A percentile compares a stretch with the other conserved stretches of the same genome.
These are phyloP conservation scores for Paracentrotus lividus DNA, from an alignment of 53 echinoderm and acorn worm genomes.

Conservation along the genomic window DNA sequence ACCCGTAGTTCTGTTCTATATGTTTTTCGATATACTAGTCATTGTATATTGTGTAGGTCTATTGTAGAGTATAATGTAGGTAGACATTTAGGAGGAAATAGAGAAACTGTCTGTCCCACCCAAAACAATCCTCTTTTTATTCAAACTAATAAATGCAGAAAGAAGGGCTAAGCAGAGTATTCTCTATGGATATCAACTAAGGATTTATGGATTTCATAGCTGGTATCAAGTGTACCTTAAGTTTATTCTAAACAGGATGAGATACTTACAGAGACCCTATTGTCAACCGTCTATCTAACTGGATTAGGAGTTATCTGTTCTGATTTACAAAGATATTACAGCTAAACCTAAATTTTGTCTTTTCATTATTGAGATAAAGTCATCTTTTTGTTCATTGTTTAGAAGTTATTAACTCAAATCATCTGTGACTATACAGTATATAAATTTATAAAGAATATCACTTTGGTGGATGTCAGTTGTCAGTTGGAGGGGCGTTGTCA, in stretches of 20 bases:
- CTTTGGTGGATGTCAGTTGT: no score
- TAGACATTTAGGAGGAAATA: not conserved
- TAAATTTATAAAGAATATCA: no score
- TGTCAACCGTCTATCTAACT: not conserved
- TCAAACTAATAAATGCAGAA: not conserved
- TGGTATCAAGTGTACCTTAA: not conserved
- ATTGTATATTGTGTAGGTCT: no score
- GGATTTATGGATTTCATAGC: constrained; percentile 37
- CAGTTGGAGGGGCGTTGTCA: no score
- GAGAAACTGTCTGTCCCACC: not conserved
- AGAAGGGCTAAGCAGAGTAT: not conserved
- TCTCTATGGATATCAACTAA: constrained; percentile 1
- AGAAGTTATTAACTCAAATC: constrained; percentile 34
- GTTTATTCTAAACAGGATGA: not conserved
- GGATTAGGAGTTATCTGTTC: constrained; percentile 44
- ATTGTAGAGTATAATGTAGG: no score
- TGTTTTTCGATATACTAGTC: no score
- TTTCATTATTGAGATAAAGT: constrained; percentile 18
- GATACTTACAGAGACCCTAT: constrained; percentile 22
- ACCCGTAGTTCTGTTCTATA: no score
- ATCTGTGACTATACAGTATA: not conserved
- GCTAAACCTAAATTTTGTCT: constrained; percentile 26
- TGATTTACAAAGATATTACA: not conserved
- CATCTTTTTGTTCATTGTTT: constrained; percentile 27
- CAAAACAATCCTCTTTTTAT: not conserved